These are phyloP conservation scores for Leucoptera coffeella DNA, from an alignment of 2,888 invertebrate genomes.

Conservation along the genomic window DNA sequence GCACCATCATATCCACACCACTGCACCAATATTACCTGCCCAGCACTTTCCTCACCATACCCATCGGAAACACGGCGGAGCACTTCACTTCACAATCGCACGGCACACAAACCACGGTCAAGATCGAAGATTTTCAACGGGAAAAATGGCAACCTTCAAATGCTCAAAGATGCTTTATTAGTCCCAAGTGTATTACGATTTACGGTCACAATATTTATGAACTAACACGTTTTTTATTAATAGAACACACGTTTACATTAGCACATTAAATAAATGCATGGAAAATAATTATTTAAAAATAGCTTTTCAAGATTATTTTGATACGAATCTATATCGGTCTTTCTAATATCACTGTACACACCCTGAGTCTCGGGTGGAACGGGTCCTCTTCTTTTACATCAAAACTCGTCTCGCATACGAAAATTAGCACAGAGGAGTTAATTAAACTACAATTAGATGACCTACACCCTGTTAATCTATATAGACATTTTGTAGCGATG, in stretches of 20 bases:
- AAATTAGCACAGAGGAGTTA: conserved; percentile 40
- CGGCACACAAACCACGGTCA: too few relatives aligned
- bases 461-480: conserved; percentile 53
- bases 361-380: conserved; percentile 46
- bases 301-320: conserved; percentile 53
- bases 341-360: conserved; percentile 47
- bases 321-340: conserved; percentile 49
- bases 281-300: conserved; percentile 57
- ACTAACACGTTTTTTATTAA: conserved; percentile 50
- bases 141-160: conserved; percentile 52
- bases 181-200: conserved; percentile 40
- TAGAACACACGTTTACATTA: conserved; percentile 52
- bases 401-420: conserved; percentile 28
- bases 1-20: conserved; percentile 54
- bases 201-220: conserved; percentile 49
- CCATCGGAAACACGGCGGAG: too few relatives aligned
- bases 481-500: conserved; percentile 52
- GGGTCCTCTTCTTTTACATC: conserved; percentile 41
- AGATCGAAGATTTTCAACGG: conserved; percentile 32
- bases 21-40: conserved; percentile 49
- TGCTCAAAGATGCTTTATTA: conserved; percentile 25
- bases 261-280: conserved; percentile 52
- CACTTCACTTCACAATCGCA: too few relatives aligned
- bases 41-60: conserved; percentile 43
- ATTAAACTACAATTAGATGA: conserved; percentile 42